A percentile compares a stretch with the other conserved stretches of the same genome.
phyloP scores from a whole-genome alignment of 2,113 vertebrate genomes.

The Aptenodytes forsteri region DNA sequence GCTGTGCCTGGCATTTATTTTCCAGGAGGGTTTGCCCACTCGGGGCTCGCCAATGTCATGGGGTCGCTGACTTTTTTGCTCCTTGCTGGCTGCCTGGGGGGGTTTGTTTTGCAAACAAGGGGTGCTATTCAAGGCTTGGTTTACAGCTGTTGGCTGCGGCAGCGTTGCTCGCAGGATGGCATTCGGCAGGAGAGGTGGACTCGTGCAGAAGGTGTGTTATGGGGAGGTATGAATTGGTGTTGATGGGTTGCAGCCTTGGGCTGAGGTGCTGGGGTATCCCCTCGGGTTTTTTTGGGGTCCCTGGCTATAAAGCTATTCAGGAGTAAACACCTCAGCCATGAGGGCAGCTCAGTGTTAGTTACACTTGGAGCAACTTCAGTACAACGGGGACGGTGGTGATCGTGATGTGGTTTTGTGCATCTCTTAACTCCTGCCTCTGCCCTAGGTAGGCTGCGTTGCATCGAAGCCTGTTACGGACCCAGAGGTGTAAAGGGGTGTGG shows the following conservation, averaged over 20 bases:
- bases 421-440: background rate
- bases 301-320: background rate
- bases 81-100: background rate
- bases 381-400: fast-evolving
- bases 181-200: background rate
- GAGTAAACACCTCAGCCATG: fast-evolving
- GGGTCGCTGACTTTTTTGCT: background rate
- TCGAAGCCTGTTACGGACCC: background rate
- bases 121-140: background rate
- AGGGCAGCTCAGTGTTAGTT: background rate
- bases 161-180: fast-evolving
- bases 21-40: background rate
- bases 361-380: fast-evolving
- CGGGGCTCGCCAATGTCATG: background rate
- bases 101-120: background rate
- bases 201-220: fast-evolving
- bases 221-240: fast-evolving
- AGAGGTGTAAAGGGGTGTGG: background rate
- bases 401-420: fast-evolving
- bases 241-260: too few relatives aligned
- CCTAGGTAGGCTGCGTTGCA: fast-evolving
- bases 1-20: background rate
- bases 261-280: background rate
- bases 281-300: background rate
- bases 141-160: background rate